Percentiles rank a stretch among this genome's conserved stretches.
These are phyloP conservation scores for Eristalis tenax DNA, from an alignment of 2,888 invertebrate genomes.

Conservation along the genomic window DNA sequence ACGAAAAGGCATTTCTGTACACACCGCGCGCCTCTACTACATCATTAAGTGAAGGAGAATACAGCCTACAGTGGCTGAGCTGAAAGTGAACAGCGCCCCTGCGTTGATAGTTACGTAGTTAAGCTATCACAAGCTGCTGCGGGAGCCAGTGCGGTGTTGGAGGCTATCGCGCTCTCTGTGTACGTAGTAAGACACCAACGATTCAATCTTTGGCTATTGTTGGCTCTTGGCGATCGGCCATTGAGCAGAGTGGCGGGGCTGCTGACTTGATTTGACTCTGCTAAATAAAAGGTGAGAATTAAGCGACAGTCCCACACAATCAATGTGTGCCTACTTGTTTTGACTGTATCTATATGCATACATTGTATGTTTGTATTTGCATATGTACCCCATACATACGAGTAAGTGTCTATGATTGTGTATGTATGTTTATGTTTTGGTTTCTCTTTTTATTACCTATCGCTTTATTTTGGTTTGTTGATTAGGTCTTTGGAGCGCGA, in stretches of 20 bases:
- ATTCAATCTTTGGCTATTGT: conserved; percentile 47
- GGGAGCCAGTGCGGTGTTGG: not conserved
- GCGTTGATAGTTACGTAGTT: conserved; percentile 19
- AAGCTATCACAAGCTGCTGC: not conserved
- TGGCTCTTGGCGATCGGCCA: conserved; percentile 18
- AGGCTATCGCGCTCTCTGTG: conserved; percentile 28
- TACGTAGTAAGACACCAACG: conserved; percentile 21
- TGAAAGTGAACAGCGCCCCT: conserved; percentile 51
- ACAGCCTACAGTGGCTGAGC: conserved; percentile 21
- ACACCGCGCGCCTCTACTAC: not conserved
- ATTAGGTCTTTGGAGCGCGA: conserved; percentile 39
- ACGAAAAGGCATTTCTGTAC: conserved; percentile 28
- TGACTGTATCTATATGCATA: not conserved
- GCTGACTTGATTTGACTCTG: conserved; percentile 35
- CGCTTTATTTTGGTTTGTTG: conserved; percentile 52
- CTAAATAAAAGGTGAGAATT: conserved; percentile 70
- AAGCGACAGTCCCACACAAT: conserved; percentile 59
- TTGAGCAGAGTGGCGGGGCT: not conserved
- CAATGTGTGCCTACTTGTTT: not conserved
- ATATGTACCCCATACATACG: not conserved
- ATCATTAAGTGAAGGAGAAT: conserved; percentile 15
- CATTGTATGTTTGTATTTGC: not conserved
- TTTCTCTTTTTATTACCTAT: conserved; percentile 59
- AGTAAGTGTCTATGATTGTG: not conserved
- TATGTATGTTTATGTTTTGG: conserved; percentile 47